These are phyloP conservation scores for Indicator maculatus DNA, from an alignment of 2,113 vertebrate species.

Conservation along the genomic window DNA sequence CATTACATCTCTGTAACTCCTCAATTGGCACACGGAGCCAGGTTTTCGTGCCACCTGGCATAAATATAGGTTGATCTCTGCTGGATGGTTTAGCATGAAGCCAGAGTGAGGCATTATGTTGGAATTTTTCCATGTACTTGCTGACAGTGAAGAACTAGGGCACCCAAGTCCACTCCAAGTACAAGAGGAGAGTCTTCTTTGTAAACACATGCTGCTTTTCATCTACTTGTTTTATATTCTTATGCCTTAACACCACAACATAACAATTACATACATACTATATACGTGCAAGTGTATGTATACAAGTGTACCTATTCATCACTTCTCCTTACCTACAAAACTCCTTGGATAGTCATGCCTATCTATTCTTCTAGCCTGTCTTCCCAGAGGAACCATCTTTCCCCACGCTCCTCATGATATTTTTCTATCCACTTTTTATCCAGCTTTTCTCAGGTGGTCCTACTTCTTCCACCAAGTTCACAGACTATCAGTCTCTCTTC, in stretches of 20 bases:
- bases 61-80: neutral
- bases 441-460: neutral
- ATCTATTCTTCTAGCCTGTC: neutral
- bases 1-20: neutral
- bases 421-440: neutral
- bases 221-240: neutral
- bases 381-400: neutral
- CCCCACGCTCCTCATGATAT: neutral
- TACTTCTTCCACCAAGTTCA: neutral
- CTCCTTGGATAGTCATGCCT: neutral
- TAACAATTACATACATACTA: neutral
- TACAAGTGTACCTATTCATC: neutral
- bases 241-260: neutral
- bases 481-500: neutral
- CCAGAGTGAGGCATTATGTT: neutral
- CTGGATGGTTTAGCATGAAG: neutral
- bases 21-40: neutral
- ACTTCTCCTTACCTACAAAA: conserved; percentile 5
- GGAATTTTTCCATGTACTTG: neutral
- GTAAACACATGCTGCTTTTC: neutral
- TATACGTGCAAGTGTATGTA: neutral
- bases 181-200: neutral
- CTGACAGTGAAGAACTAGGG: neutral
- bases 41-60: neutral
- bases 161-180: neutral